These are phyloP conservation scores for Ptyas mucosa DNA, from an alignment of 2,113 vertebrate species.

Conservation along the genomic window DNA sequence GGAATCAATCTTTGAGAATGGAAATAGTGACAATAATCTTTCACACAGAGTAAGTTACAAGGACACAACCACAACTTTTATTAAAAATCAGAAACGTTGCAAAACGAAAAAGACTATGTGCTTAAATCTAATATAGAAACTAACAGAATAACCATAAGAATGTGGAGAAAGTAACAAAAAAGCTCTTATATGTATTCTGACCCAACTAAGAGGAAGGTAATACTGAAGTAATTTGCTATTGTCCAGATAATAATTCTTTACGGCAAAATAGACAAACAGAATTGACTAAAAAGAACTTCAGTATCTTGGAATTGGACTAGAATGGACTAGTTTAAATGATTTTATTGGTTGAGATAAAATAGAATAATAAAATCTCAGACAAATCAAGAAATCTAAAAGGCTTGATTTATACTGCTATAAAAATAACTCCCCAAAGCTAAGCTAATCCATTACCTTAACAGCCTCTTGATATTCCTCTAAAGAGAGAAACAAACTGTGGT, in stretches of 20 bases:
- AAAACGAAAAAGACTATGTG: neutral
- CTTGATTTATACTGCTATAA: neutral
- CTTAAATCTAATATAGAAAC: neutral
- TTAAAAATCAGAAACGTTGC: neutral
- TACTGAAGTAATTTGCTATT: neutral
- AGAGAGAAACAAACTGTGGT: slow-evolving; percentile 41
- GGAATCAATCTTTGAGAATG: neutral
- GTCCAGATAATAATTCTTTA: neutral
- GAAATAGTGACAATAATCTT: neutral
- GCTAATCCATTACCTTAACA: slow-evolving; percentile 83
- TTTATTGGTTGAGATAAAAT: neutral
- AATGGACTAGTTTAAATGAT: neutral
- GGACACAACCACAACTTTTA: neutral
- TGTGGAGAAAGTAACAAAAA: neutral
- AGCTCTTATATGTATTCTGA: neutral
- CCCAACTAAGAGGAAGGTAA: neutral
- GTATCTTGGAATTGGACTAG: neutral
- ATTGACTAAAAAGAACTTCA: neutral
- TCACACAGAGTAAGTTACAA: neutral
- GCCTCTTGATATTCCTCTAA: slow-evolving; percentile 96
- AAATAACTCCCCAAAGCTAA: slow-evolving; percentile 34
- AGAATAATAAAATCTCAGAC: neutral
- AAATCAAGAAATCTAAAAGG: neutral
- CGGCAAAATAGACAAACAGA: neutral
- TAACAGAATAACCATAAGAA: neutral